A percentile compares a stretch with the other conserved stretches of the same genome.
Evolutionary conservation across 2,113 vertebrate genomes (phyloP).

Genomic region (Pedionomus torquatus): DNA sequence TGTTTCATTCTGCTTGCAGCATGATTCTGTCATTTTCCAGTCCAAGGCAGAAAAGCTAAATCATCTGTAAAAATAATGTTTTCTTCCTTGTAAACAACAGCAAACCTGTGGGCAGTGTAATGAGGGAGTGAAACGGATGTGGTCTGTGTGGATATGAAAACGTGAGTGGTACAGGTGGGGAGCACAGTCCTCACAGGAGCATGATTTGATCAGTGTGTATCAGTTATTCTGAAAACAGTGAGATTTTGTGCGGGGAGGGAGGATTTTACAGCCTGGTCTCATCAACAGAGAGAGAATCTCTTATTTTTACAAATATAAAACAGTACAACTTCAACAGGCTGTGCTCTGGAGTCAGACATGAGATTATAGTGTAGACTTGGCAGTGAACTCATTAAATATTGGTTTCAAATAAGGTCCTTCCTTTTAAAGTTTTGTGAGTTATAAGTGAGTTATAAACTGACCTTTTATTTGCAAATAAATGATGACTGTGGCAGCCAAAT

Average conservation of each 20-base stretch:
- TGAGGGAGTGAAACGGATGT: background rate
- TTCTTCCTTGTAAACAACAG: background rate
- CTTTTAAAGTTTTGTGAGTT: background rate
- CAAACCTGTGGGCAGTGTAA: background rate
- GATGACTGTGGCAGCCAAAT: background rate
- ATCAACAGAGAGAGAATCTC: background rate
- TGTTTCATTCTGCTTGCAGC: background rate
- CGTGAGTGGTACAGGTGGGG: background rate
- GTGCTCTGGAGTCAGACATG: background rate
- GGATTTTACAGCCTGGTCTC: background rate
- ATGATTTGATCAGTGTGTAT: background rate
- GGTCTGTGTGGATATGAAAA: background rate
- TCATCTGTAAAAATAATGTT: conserved; percentile 22
- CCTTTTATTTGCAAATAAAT: background rate
- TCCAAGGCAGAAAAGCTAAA: background rate
- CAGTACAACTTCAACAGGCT: background rate
- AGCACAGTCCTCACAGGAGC: background rate
- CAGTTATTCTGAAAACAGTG: background rate
- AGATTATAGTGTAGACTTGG: background rate
- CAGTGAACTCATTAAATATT: background rate
- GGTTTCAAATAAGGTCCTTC: background rate
- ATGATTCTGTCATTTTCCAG: background rate
- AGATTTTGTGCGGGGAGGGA: background rate
- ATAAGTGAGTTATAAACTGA: background rate
- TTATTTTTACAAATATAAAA: background rate